These are phyloP conservation scores for Aurelia sp. DNA, from an alignment of 30 jellyfish, hydroid and myxozoan genomes.

Conservation along the genomic window DNA sequence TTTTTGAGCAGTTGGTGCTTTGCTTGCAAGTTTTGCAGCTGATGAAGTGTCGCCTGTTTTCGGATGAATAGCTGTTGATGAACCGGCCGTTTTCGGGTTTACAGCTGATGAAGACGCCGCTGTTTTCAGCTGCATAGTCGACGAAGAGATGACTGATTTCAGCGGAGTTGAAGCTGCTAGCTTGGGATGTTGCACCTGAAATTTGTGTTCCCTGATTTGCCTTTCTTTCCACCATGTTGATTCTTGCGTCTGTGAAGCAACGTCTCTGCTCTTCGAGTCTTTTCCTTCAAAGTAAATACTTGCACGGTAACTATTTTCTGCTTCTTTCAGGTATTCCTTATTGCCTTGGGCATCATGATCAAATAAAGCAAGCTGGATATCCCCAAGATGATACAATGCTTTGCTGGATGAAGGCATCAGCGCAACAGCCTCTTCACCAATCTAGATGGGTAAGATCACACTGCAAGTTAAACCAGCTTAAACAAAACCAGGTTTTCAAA, in stretches of 20 bases:
- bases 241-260: constrained; percentile 34
- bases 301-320: constrained; percentile 75
- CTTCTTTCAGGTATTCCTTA: constrained; percentile 53
- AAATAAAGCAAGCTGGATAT: constrained; percentile 31
- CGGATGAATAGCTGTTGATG: too few species aligned
- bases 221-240: constrained; percentile 70
- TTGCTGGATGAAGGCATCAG: constrained; percentile 61
- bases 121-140: too few species aligned
- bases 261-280: constrained; percentile 26
- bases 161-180: constrained; percentile 1
- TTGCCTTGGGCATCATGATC: constrained; percentile 12
- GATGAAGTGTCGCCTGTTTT: too few species aligned
- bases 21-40: too few species aligned
- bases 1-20: too few species aligned
- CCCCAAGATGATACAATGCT: constrained; percentile 74
- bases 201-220: constrained; percentile 1
- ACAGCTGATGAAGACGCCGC: too few species aligned
- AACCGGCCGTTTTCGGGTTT: too few species aligned
- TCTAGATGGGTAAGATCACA: constrained; percentile 33
- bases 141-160: not conserved
- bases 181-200: not conserved
- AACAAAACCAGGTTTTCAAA: too few species aligned
- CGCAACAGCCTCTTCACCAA: constrained; percentile 76
- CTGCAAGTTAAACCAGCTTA: too few species aligned
- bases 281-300: constrained; percentile 75